Evolutionary conservation across 2,113 vertebrate genomes (phyloP).

Genomic region (Odontophorus gujanensis): DNA sequence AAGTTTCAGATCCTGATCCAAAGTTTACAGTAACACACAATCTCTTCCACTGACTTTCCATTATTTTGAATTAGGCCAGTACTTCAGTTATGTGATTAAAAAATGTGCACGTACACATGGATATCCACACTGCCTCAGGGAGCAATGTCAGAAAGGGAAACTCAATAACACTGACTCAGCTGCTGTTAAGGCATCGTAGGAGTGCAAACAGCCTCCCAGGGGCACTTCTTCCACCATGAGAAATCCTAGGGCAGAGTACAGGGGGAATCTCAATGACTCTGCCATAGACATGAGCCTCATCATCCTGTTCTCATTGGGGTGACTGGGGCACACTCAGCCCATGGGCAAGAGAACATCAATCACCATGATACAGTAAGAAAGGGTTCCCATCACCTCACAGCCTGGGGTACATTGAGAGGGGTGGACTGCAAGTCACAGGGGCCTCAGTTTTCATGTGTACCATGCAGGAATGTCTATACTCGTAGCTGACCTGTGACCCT

Average conservation of each 20-base stretch:
- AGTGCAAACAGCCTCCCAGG: accelerated
- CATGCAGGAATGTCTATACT: not conserved
- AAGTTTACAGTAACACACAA: not conserved
- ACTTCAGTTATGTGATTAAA: not conserved
- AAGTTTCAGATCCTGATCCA: not conserved
- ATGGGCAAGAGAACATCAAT: not conserved
- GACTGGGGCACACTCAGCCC: not conserved
- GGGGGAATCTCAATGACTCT: not conserved
- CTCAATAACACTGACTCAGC: not conserved
- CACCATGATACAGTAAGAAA: not conserved
- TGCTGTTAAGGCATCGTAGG: not conserved
- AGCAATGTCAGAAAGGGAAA: not conserved
- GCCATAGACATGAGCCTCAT: not conserved
- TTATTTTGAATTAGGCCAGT: not conserved
- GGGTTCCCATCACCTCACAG: not conserved
- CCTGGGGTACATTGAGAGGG: too few species aligned
- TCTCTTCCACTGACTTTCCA: not conserved
- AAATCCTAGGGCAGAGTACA: not conserved
- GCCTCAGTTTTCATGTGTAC: not conserved
- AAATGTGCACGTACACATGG: not conserved
- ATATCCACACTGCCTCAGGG: not conserved
- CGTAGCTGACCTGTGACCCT: not conserved
- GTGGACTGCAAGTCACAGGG: not conserved
- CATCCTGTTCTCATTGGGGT: accelerated
- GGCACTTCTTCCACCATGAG: not conserved